A percentile compares a stretch with the other conserved stretches of the same genome.
phyloP scores from a whole-genome alignment of 37 sponge, comb jelly and placozoan species.

The Amphimedon queenslandica region DNA sequence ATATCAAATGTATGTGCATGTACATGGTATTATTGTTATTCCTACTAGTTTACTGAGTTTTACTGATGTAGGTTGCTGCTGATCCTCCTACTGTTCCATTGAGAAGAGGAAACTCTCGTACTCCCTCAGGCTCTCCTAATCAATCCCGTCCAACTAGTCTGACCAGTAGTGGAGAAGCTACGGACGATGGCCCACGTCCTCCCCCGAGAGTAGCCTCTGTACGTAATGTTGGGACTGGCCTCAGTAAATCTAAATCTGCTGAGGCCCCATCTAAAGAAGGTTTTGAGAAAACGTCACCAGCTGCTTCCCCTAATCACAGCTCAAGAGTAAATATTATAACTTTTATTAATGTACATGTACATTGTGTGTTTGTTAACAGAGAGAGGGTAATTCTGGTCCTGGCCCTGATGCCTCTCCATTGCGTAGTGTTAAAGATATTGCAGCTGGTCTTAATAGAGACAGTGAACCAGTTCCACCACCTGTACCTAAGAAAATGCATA shows the following conservation, averaged over 20 bases:
- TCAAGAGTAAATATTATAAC: no score
- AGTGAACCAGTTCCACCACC: neutral
- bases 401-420: neutral
- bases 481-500: conserved; percentile 12
- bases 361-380: no score
- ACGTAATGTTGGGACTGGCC: neutral
- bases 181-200: conserved; percentile 1
- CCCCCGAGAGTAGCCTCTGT: conserved; percentile 5
- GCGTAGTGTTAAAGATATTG: conserved; percentile 4
- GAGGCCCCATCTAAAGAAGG: neutral
- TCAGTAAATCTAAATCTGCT: neutral
- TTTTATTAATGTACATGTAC: no score
- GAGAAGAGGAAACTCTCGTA: neutral
- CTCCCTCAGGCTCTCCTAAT: conserved; percentile 3
- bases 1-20: no score
- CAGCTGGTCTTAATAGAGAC: neutral
- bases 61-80: no score
- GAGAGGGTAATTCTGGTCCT: no score
- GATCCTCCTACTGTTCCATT: neutral
- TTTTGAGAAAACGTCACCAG: neutral
- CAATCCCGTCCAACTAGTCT: conserved; percentile 7
- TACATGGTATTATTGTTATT: no score
- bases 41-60: no score
- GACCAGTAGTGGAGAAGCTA: neutral
- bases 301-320: neutral